These are phyloP conservation scores for Monomorium pharaonis DNA, from an alignment of 1,140 invertebrate genomes.

Conservation along the genomic window DNA sequence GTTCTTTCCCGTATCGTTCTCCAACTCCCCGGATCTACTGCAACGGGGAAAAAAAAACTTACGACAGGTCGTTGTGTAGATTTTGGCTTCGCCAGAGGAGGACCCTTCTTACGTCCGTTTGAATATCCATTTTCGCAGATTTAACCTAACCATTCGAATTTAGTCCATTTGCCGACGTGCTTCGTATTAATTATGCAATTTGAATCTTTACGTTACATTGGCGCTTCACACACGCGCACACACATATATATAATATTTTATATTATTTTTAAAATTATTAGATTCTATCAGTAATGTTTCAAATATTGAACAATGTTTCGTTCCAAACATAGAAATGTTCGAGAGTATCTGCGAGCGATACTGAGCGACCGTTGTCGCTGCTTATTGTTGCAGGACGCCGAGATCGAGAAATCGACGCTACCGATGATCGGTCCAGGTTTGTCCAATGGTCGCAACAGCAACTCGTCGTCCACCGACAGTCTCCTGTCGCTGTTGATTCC, in stretches of 20 bases:
- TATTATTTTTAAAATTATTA: background rate
- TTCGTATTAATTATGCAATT: background rate
- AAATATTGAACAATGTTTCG: background rate
- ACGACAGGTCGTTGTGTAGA: conserved; percentile 57
- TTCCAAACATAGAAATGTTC: background rate
- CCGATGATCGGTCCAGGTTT: conserved; percentile 77
- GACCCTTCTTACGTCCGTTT: background rate
- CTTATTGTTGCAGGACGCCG: conserved; percentile 80
- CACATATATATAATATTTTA: background rate
- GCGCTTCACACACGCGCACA: background rate
- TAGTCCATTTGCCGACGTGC: background rate
- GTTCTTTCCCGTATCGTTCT: conserved; percentile 40
- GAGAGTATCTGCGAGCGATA: background rate
- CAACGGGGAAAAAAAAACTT: background rate
- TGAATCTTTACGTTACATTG: background rate
- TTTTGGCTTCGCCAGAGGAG: conserved; percentile 29
- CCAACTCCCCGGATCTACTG: background rate
- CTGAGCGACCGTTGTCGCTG: background rate
- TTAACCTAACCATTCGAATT: background rate
- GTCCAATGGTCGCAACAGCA: conserved; percentile 67
- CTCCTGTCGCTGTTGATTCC: conserved; percentile 81
- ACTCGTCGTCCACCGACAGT: conserved; percentile 78
- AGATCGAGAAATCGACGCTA: conserved; percentile 81
- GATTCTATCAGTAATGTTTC: too few species aligned
- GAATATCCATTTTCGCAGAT: background rate